Conservation (phyloP, 1,140 invertebrate species). For the Drosophila watanabei region DNA sequence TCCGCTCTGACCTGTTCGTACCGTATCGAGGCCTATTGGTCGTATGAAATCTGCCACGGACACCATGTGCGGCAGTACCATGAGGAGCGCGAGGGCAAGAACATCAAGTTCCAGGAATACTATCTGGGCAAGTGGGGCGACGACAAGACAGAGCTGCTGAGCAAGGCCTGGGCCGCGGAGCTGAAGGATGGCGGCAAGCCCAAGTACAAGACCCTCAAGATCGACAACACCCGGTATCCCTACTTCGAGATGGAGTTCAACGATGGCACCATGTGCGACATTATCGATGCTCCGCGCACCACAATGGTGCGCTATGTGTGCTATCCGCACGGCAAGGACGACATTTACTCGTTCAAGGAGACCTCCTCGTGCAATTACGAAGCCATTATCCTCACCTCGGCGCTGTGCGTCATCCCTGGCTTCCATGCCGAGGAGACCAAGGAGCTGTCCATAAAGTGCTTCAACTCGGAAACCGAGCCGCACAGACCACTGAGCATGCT, state of each 20-base stretch:
- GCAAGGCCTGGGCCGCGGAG: constrained; percentile 85
- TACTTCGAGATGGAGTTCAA: constrained; percentile 93
- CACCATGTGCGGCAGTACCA: constrained; percentile 96
- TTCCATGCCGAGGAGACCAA: constrained; percentile 94
- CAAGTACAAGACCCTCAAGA: constrained; percentile 89
- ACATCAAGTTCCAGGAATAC: constrained; percentile 93
- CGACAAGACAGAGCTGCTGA: constrained; percentile 87
- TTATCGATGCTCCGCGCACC: constrained; percentile 92
- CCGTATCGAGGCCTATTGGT: constrained; percentile 97
- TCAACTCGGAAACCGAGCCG: constrained; percentile 89
- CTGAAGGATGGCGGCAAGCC: constrained; percentile 85
- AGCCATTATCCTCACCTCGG: constrained; percentile 93
- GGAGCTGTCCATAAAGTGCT: constrained; percentile 93
- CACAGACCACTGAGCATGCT: constrained; percentile 91
- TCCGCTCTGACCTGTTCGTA: constrained; percentile 92
- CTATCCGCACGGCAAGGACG: constrained; percentile 94
- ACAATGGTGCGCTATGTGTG: constrained; percentile 95
- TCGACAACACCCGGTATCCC: constrained; percentile 94
- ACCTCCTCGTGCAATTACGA: constrained; percentile 97
- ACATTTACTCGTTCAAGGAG: constrained; percentile 97
- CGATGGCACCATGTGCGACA: constrained; percentile 95
- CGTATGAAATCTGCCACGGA: constrained; percentile 98
- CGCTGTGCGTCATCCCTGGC: constrained; percentile 94
- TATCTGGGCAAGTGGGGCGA: constrained; percentile 91
- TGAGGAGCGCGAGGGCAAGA: constrained; percentile 96